Evolutionary conservation across 2,113 vertebrate species (phyloP).

Genomic region (Ammodytes dubius): DNA sequence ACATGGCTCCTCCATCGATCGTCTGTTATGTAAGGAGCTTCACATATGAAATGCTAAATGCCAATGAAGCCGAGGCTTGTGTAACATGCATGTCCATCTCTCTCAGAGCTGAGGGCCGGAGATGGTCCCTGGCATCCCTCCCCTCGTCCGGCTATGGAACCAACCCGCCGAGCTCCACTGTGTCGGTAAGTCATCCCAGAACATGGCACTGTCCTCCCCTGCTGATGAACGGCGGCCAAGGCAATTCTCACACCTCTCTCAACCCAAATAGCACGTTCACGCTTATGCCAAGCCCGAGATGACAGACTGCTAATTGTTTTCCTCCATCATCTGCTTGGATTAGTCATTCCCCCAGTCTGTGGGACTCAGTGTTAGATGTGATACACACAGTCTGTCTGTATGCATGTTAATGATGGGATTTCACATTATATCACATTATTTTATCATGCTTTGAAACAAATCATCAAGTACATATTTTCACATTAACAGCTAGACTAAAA

Average conservation of each 20-base stretch:
- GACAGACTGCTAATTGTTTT: slow-evolving; percentile 77
- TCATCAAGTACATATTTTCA: background rate
- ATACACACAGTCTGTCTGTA: slow-evolving; percentile 42
- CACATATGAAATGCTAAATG: slow-evolving; percentile 61
- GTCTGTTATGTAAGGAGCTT: slow-evolving; percentile 65
- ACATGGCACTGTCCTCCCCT: background rate
- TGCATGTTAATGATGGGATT: slow-evolving; percentile 26
- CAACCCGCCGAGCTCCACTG: slow-evolving; percentile 97
- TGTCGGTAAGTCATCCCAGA: slow-evolving; percentile 88
- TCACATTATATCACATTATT: slow-evolving; percentile 12
- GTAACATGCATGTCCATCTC: slow-evolving; percentile 62
- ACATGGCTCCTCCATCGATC: slow-evolving; percentile 17
- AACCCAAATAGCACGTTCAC: slow-evolving; percentile 57
- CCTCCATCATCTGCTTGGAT: slow-evolving; percentile 71
- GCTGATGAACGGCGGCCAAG: slow-evolving; percentile 11
- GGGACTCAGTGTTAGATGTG: slow-evolving; percentile 32
- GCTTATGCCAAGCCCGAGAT: slow-evolving; percentile 55
- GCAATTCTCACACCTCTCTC: slow-evolving; percentile 56
- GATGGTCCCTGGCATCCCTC: slow-evolving; percentile 97
- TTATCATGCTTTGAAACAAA: slow-evolving; percentile 16
- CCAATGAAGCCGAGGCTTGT: slow-evolving; percentile 51
- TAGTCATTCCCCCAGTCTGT: slow-evolving; percentile 68
- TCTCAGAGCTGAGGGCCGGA: slow-evolving; percentile 93
- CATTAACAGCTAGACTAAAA: background rate
- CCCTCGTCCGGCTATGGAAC: slow-evolving; percentile 99